Conservation (phyloP, 92 coral and sea anemone species). For the Micromussa lordhowensis region DNA sequence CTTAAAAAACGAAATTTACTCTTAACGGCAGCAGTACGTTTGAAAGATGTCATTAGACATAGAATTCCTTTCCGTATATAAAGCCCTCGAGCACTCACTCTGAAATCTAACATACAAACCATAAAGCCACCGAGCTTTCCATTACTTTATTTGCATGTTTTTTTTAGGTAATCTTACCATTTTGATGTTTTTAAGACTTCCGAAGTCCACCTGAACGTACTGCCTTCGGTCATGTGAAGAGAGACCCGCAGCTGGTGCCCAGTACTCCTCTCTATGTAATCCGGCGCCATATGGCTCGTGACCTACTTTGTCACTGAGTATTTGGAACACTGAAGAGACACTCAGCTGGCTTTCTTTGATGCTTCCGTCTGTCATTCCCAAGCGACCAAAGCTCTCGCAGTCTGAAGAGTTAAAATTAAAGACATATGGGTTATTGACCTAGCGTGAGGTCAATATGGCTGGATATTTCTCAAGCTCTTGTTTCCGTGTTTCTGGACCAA, state of each 20-base stretch:
- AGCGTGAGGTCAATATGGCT: no score
- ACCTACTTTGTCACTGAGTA: not conserved
- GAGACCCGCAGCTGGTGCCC: conserved; percentile 7
- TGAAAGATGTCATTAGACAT: no score
- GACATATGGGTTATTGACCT: no score
- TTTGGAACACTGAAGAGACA: not conserved
- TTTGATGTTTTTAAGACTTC: not conserved
- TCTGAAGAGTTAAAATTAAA: not conserved
- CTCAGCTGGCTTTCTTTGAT: conserved; percentile 16
- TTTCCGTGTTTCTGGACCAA: no score
- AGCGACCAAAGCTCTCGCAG: not conserved
- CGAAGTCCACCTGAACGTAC: conserved; percentile 12
- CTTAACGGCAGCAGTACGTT: no score
- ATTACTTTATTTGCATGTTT: not conserved
- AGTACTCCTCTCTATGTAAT: not conserved
- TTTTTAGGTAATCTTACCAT: not conserved
- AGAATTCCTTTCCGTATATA: no score
- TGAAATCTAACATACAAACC: no score
- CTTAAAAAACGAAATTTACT: no score
- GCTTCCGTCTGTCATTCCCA: conserved; percentile 1
- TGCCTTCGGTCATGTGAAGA: conserved; percentile 2
- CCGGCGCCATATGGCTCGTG: not conserved
- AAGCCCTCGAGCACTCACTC: no score
- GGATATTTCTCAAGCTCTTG: no score
- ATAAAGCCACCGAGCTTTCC: no score